A percentile compares a stretch with the other conserved stretches of the same genome.
Evolutionary conservation across 1,140 invertebrate species (phyloP).

Genomic region (Papilio glaucus): DNA sequence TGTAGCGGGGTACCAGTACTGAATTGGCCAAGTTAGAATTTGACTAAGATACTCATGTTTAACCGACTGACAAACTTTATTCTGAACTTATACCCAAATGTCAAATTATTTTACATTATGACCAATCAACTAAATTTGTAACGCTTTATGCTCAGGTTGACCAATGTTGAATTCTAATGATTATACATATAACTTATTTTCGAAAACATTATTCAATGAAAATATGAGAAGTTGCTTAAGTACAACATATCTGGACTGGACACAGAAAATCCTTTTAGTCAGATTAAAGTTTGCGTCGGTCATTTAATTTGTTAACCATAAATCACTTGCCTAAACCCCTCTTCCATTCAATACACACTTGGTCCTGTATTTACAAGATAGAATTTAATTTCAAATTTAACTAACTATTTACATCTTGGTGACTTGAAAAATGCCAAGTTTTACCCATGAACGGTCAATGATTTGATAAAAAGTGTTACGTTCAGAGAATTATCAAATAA

Average conservation of each 20-base stretch:
- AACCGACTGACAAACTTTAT: conserved; percentile 40
- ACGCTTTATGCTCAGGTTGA: not conserved
- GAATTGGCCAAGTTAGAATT: conserved; percentile 69
- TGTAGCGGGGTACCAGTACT: conserved; percentile 65
- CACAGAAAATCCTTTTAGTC: not conserved
- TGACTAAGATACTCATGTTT: conserved; percentile 56
- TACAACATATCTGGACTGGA: not conserved
- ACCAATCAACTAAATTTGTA: not conserved
- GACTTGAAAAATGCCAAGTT: conserved; percentile 29
- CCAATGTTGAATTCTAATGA: not conserved
- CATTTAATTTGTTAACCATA: conserved; percentile 42
- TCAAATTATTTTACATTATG: not conserved
- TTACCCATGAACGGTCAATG: conserved; percentile 9
- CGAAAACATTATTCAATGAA: too few relatives aligned
- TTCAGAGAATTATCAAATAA: not conserved
- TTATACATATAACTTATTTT: too few relatives aligned
- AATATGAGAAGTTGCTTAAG: not conserved
- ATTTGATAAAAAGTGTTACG: conserved; percentile 34
- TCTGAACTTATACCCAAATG: conserved; percentile 10
- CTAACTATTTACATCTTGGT: conserved; percentile 71
- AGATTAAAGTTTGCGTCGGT: conserved; percentile 22
- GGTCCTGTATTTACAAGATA: conserved; percentile 78
- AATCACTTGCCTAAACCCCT: conserved; percentile 49
- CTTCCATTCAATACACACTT: conserved; percentile 63
- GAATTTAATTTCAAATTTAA: conserved; percentile 67